These are phyloP conservation scores for Incurvaria masculella DNA, from an alignment of 2,888 invertebrate genomes.

Conservation along the genomic window DNA sequence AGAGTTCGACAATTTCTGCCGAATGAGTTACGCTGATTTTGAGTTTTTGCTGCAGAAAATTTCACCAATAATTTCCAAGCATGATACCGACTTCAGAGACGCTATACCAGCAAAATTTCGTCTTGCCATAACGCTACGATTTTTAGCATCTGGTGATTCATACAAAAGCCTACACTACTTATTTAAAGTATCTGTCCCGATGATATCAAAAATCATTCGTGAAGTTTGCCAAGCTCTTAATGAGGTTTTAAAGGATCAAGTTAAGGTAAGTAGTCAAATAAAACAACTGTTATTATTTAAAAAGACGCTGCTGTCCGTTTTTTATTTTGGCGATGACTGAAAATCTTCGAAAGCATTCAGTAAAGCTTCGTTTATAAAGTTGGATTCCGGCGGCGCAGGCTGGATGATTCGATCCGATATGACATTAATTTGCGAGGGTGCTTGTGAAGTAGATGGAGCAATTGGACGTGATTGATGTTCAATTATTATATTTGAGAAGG, in stretches of 20 bases:
- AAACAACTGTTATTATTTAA: too few species aligned
- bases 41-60: conserved; percentile 21
- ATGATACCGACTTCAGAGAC: conserved; percentile 19
- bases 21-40: conserved; percentile 21
- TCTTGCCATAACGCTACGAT: conserved; percentile 12
- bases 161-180: conserved; percentile 8
- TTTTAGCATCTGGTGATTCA: conserved; percentile 7
- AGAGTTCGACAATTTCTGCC: conserved; percentile 21
- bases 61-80: conserved; percentile 21
- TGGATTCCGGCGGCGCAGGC: not conserved
- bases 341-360: not conserved
- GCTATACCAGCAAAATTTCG: conserved; percentile 21
- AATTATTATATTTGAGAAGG: too few species aligned
- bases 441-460: too few species aligned
- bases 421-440: too few species aligned
- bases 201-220: conserved; percentile 8
- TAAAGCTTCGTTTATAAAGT: not conserved
- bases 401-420: too few species aligned
- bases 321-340: not conserved
- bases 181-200: conserved; percentile 9
- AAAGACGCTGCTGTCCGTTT: too few species aligned
- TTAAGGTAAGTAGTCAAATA: not conserved
- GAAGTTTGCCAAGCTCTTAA: conserved; percentile 9
- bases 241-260: conserved; percentile 5
- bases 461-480: too few species aligned